Base-by-base conservation (phyloP, 2,888 invertebrate species). In the Cryptus viduatorius region DNA sequence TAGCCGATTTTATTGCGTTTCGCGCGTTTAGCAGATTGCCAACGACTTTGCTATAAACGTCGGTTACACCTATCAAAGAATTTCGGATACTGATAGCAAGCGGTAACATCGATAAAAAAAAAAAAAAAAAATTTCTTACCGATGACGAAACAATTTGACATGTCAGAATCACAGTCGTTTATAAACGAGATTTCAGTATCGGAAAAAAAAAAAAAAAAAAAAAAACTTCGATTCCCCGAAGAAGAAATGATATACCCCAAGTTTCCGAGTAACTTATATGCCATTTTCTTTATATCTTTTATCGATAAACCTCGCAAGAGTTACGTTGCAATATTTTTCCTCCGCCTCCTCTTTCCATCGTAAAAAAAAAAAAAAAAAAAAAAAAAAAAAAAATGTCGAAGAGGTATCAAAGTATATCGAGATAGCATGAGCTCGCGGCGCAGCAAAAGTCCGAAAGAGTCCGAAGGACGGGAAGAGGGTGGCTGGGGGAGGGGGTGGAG, bases 271-370 rank as follows among this genome's bases (percentile, higher is more conserved):
- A 31, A 12, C 14, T 69, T 61, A 53, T 44, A 37, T 65, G 56
- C 65, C 42, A 72, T 67, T 78, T 59, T 14, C 10, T 16, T n/a
- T 56, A 37, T 67, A 46, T 68, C 68, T 76, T 48, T 59, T 19
- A 67, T 83, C 56, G 83, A 71, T 76, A 75, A 83, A 69, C 61
- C 29, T 76, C 53, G 46, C 37, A 46, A 72, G 42, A 76, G 48
- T 76, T 44, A 77, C 79, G 61, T 82, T 72, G 73, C 77, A 82
- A 50, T 65, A 77, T 78, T 82, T 81, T 71, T 56, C 50, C n/a
- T 69, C 48, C 44, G 5, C 24, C 76, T 46, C n/a, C 64, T 56
- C 65, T 19, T 14, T 37, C 65, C 56, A n/a, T 67, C 12, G 46
- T 19, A 44, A 16, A 46, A 29, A 61, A 61, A 61, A 61, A 29